Evolutionary conservation across 2,888 invertebrate genomes (phyloP), one percentile per base, ranked within the genome.

Genomic region (Drosophila mettleri): DNA sequence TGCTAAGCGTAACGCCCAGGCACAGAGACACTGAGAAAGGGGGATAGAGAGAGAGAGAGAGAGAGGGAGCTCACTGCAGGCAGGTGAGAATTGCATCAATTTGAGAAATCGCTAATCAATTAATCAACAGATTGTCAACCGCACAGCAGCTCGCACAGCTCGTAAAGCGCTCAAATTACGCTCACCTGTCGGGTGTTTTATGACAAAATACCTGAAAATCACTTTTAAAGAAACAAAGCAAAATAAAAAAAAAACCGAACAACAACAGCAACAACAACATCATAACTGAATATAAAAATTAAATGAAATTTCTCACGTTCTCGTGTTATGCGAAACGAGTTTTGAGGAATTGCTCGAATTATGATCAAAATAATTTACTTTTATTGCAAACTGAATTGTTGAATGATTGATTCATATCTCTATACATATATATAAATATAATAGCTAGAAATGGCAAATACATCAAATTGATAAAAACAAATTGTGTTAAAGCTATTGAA

Each of bases 171-270:
- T 74, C 74, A 71, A 76, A 76, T 74, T 74, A 74, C 74, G 49
- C 53, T 63, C 77, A 72, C 68, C 73, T 75, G 75, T 72, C 75
- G 64, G 73, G 75, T 75, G 73, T 75, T 75, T 75, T 77, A 77
- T 75, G 75, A 72, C 75, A 75, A 75, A 72, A 75, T 72, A 72
- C 64, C 77, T 67, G 54, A 72, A 72, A 76, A 77, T 64, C 77
- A 49, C 77, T 67, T 67, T 49, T 53, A 62, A 60, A 67, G 65
- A 75, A 58, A 65, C 27, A 63, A 49, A 51, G 53, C 58, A 70
- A 59, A 46, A 61, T n/a, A n/a, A 57, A 57, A 53, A 24, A 5
- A 10, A 4, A 18, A 0, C 27, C 36, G n/a, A 46, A 16, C 45
- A 27, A 2, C 45, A 27, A 45, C 45, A 27, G 5, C 46, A 14